Evolutionary conservation across 2,113 vertebrate genomes (phyloP), one percentile per base, ranked within the genome.

Genomic region (Cygnus atratus): DNA sequence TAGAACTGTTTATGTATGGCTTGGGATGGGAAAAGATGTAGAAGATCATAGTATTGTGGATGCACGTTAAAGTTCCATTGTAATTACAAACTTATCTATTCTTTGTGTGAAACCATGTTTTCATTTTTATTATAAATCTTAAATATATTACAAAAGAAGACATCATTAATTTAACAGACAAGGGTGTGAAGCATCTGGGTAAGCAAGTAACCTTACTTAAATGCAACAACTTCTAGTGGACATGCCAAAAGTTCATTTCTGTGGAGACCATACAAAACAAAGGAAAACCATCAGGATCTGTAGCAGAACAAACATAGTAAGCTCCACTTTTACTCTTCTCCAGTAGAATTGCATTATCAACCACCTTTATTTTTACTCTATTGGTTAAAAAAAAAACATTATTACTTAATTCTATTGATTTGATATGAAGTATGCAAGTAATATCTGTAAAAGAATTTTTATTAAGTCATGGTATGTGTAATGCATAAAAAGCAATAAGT

Each of bases 91-190:
- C 62, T 88, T 92, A 22, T 2, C 74, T 95, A 43, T 93, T 90
- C 95, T 95, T 95, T 96, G 93, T 97, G 96, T 97, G 93, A 96
- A 95, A 79, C 75, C 74, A 94, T 75, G 73, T 97, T 96, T 96
- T 94, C 84, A 70, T 78, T 93, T 96, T 95, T 97, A 96, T 96
- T 95, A 96, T 75, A 87, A 96, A 95, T 87, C 92, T 97, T 95
- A 88, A 97, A 88, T 96, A 72, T 73, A 91, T 98, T 97, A 96
- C 92, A 96, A 88, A 94, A 62, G 86, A 75, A 22, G 28, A n/a
- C 44, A 76, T 84, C 44, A 25, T 65, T 94, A 89, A 92, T 87
- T 67, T 79, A 87, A 92, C 84, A 92, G 87, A 10, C 48, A 92
- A 88, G 63, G 37, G 54, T 82, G 80, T 96, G 91, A 90, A 85